Evolutionary conservation across 1,140 invertebrate species (phyloP), one percentile per base, ranked within the genome.

Genomic region (Cyclina sinensis): DNA sequence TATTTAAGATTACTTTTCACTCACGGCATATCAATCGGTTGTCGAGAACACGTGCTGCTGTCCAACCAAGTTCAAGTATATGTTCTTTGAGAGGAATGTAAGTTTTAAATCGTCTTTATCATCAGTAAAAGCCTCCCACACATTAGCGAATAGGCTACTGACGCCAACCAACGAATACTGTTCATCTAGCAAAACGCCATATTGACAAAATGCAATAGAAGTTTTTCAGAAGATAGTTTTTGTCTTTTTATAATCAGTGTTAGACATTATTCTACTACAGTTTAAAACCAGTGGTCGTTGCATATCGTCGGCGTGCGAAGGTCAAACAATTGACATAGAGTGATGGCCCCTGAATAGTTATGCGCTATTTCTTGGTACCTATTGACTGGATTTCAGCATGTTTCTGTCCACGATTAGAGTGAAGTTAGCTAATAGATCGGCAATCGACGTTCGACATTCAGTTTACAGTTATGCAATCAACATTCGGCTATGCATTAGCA

Each of bases 11-110:
- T 65, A 65, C 59, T 65, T 65, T 65, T 65, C 59, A 65, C n/a
- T n/a, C 59, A 65, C 59, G n/a, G 59, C 59, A 65, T 65, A 65
- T 65, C 59, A 65, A n/a, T n/a, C 59, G 59, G 59, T 65, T 65
- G 59, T 65, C 59, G 59, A 65, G n/a, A 65, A 65, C 59, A 65
- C 59, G 59, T 65, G 59, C 59, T 65, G 59, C 59, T 65, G 59
- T 65, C 59, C 59, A 65, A 65, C 59, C 59, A 65, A 65, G 59
- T 65, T 65, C n/a, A 65, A 65, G 59, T 65, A 65, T 65, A 65
- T 65, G 59, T 65, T 65, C 30, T 65, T 65, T 9, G 59, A 65
- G 59, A 65, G n/a, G 59, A 65, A 65, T 9, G 59, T 65, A 65
- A 65, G 59, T 65, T 65, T 65, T 65, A n/a, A 65, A 65, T 65